Evolutionary conservation across 2,888 invertebrate species (phyloP), one percentile per base, ranked within the genome.

Genomic region (Artemia sp.): DNA sequence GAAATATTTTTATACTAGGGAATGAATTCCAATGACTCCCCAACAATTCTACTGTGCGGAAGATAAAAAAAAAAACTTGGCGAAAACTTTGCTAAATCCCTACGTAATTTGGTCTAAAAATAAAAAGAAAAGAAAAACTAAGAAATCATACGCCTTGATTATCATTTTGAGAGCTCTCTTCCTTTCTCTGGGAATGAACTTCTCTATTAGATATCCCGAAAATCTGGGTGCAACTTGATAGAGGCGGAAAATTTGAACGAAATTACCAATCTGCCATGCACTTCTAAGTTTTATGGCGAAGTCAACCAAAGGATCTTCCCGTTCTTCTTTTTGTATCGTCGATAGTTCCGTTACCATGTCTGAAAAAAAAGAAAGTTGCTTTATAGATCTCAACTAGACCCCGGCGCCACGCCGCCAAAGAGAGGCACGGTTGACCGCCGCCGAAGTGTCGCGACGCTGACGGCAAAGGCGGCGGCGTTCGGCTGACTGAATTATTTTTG

Each of bases 131-230:
- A 24, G 67, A 9, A 58, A 51, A 66, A 66, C 52, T 67, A 11
- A 52, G 66, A 53, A 75, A 85, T 93, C 95, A 83, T 91, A 98
- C 95, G 94, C 88, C 86, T 94, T 97, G 74, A 95, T 85, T 80
- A 97, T 89, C 78, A 86, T 85, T 81, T 89, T 93, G 77, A 97
- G 83, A 76, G 94, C 96, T 75, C 83, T 82, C 81, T 91, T 94
- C 77, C 98, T 84, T 80, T 96, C 95, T 77, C 97, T 84, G 74
- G 93, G 90, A 78, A 93, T 85, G 84, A 97, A 97, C 93, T 96
- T 94, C 81, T 97, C 96, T 82, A 98, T 90, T 74, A 99, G 84
- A 81, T 91, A 94, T 71, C 91, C 91, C 67, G 92, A 89, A 97
- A 98, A 97, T 77, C 89, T 84, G 24, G 97, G 97, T 64, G 97